Conservation (phyloP, 2,888 invertebrate species). For the Adineta ricciae region DNA sequence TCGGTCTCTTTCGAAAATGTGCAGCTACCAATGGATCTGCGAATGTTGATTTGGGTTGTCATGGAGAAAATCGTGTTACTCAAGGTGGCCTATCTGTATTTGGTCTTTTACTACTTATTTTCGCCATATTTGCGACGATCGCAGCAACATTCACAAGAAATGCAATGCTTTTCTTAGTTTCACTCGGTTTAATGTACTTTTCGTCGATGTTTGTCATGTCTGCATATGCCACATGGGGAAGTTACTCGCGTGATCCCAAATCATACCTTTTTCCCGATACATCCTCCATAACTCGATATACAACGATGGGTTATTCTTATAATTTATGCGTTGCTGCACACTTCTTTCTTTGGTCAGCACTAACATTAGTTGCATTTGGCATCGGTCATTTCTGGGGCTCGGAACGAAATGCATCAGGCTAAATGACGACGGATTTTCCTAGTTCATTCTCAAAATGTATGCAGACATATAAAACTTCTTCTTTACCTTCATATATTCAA, state of each 20-base stretch:
- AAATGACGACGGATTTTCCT: neutral
- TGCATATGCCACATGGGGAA: constrained; percentile 1
- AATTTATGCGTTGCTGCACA: constrained; percentile 7
- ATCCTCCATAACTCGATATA: neutral
- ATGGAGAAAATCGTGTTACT: neutral
- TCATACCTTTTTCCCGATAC: neutral
- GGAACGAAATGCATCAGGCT: neutral
- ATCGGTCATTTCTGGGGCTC: neutral
- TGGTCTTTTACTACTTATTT: neutral
- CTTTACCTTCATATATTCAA: neutral
- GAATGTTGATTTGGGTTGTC: neutral
- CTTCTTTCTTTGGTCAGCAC: neutral
- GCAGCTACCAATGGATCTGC: neutral
- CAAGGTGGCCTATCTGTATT: neutral
- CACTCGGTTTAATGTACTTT: neutral
- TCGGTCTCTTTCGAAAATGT: neutral
- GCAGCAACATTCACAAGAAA: neutral
- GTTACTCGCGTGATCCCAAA: neutral
- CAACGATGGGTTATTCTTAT: neutral
- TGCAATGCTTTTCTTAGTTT: neutral
- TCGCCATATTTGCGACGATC: neutral
- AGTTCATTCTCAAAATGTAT: neutral
- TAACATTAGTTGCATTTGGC: neutral
- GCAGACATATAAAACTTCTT: neutral
- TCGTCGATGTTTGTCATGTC: constrained; percentile 8